A percentile compares a stretch with the other conserved stretches of the same genome.
Evolutionary conservation across 2,888 invertebrate species (phyloP).

Genomic region (Agelastica alni): DNA sequence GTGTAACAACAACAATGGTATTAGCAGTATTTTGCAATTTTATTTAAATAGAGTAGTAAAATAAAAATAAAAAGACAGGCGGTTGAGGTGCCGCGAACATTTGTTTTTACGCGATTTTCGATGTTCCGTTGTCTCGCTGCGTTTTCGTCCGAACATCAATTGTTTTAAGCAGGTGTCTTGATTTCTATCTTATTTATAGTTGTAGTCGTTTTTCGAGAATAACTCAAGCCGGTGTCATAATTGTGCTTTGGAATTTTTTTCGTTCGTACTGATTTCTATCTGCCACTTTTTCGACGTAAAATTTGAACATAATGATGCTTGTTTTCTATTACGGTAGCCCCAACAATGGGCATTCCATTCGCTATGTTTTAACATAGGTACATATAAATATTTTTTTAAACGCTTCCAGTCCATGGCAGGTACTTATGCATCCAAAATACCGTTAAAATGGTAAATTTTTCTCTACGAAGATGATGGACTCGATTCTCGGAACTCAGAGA

Average conservation of each 20-base stretch:
- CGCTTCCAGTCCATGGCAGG: constrained; percentile 23
- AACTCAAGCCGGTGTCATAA: constrained; percentile 51
- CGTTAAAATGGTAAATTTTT: constrained; percentile 30
- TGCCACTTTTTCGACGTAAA: constrained; percentile 42
- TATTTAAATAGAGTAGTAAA: constrained; percentile 44
- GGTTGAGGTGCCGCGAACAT: constrained; percentile 51
- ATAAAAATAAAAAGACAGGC: constrained; percentile 47
- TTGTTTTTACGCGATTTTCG: constrained; percentile 51
- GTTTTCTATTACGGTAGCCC: constrained; percentile 36
- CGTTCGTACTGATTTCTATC: constrained; percentile 44
- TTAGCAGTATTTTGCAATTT: constrained; percentile 50
- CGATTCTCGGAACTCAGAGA: constrained; percentile 21
- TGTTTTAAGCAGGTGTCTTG: constrained; percentile 54
- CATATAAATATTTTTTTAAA: too few relatives aligned
- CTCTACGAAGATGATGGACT: constrained; percentile 17
- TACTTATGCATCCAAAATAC: constrained; percentile 29
- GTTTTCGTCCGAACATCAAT: constrained; percentile 48
- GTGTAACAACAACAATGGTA: too few relatives aligned
- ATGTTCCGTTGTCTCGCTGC: constrained; percentile 40
- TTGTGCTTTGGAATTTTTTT: constrained; percentile 48
- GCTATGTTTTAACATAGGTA: constrained; percentile 34
- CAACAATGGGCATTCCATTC: constrained; percentile 38
- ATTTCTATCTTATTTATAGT: constrained; percentile 55
- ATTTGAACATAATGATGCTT: constrained; percentile 43
- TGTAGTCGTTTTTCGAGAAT: constrained; percentile 41